Percentiles rank a stretch among this genome's conserved stretches.
Evolutionary conservation across 2,113 vertebrate species (phyloP).

Genomic region (Malaclemys terrapin): DNA sequence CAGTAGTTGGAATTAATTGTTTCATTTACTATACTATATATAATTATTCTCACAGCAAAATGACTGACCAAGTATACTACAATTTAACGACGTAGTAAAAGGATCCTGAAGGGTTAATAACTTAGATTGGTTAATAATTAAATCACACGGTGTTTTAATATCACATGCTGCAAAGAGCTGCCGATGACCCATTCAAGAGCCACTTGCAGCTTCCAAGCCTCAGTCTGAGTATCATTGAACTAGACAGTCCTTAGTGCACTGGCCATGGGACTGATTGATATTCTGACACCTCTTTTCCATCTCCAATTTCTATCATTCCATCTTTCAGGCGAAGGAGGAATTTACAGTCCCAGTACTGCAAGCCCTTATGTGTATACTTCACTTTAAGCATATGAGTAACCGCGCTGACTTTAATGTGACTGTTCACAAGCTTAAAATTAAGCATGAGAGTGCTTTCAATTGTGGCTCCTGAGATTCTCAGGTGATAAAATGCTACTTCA

Average conservation of each 20-base stretch:
- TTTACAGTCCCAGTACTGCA: not conserved
- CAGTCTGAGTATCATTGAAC: not conserved
- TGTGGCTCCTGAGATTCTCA: not conserved
- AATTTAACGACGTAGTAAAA: not conserved
- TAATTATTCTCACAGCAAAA: not conserved
- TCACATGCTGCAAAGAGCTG: not conserved
- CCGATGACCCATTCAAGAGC: not conserved
- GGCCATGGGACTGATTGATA: not conserved
- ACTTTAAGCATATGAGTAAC: slow-evolving; percentile 1
- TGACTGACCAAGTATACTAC: not conserved
- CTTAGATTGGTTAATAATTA: not conserved
- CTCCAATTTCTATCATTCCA: not conserved
- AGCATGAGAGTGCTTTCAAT: not conserved
- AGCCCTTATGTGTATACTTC: not conserved
- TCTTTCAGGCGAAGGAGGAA: not conserved
- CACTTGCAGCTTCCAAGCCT: not conserved
- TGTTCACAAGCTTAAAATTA: not conserved
- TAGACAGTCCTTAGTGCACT: not conserved
- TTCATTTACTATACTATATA: not conserved
- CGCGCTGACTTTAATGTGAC: not conserved
- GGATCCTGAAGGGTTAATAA: not conserved
- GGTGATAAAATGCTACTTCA: not conserved
- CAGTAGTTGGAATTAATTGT: too few species aligned
- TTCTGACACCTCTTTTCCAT: not conserved
- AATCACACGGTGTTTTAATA: not conserved